phyloP scores from a whole-genome alignment of 2,113 vertebrate genomes.

The Echinops telfairi region DNA sequence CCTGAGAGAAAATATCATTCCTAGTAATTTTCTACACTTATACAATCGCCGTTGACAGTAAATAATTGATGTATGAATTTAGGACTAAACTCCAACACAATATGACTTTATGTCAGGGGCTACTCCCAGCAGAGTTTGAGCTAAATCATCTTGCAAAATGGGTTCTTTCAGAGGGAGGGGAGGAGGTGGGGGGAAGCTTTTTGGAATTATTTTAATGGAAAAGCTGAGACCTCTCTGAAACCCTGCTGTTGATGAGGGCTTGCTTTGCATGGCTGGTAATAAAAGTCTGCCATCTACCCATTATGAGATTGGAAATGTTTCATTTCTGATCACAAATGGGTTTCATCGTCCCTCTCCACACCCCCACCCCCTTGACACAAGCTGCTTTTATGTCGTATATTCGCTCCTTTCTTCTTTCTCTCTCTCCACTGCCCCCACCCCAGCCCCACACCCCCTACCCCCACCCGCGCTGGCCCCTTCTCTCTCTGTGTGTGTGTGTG shows the following conservation, averaged over 20 bases:
- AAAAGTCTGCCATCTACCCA: conserved; percentile 88
- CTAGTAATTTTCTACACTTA: conserved; percentile 99
- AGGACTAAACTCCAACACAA: conserved; percentile 99
- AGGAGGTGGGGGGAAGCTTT: conserved; percentile 76
- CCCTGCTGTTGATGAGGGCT: conserved; percentile 91
- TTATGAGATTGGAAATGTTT: conserved; percentile 91
- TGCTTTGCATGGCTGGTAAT: conserved; percentile 92
- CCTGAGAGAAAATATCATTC: conserved; percentile 99
- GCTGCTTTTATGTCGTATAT: conserved; percentile 51
- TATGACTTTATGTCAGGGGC: conserved; percentile 99
- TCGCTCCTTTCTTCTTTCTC: not conserved
- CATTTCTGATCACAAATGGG: conserved; percentile 94
- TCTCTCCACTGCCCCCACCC: conserved; percentile 43
- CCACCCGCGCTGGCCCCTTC: too few species aligned
- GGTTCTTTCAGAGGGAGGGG: conserved; percentile 90
- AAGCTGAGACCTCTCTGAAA: conserved; percentile 85
- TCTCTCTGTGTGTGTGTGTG: conserved; percentile 44
- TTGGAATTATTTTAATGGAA: conserved; percentile 91
- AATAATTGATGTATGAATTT: conserved; percentile 99
- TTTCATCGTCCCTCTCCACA: conserved; percentile 79
- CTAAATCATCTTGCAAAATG: conserved; percentile 97
- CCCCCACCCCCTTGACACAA: conserved; percentile 77
- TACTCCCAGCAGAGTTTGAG: conserved; percentile 97
- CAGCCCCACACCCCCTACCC: too few species aligned
- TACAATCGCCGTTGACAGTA: conserved; percentile 96